Base-by-base conservation (phyloP, 1,140 invertebrate genomes). In the Drosophila sp. region DNA sequence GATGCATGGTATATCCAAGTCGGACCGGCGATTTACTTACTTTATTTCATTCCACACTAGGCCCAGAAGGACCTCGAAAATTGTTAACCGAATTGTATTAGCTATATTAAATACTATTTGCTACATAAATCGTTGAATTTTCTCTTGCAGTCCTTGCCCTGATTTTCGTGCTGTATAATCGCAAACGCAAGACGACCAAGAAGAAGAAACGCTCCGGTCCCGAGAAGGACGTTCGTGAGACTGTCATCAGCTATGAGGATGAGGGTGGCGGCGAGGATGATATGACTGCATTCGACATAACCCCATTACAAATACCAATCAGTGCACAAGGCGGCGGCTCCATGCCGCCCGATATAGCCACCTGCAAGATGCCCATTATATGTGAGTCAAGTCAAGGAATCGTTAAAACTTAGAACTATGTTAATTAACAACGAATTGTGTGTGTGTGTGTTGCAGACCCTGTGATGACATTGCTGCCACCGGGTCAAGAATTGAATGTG, bases 201-300 rank as follows among this genome's bases (percentile, higher is more conserved):
- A 87, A 87, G 61, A 98, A 97, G 92, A 98, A 99, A 91, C 98
- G 99, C 91, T 96, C 98, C 5, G 98, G 98, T n/a, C 97, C 98
- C 3, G 98, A 99, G 90, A 98, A 99, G 91, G 98, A 99, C 92
- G 98, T 99, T 33, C 94, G 98, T 79, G 98, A 99, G 92, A 99
- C 99, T 92, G 99, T 99, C 70, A 99, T 99, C 82, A 98, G 98
- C 92, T 99, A 99, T 89, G 98, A 99, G 89, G 98, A 99, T 91
- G 98, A 99, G 93, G 98, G 98, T 33, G 98, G 97, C 81, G 97
- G 97, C 74, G 98, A 99, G 93, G 98, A 99, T 90, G 98, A 99
- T 90, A 99, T 99, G 97, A 98, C 98, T 4, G 98, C 98, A 11
- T 99, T 99, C 92, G 98, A 99, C 90, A 99, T 99, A 76, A 98